Percentiles rank a stretch among this genome's conserved stretches.
Evolutionary conservation across 2,113 vertebrate species (phyloP).

Genomic region (Eptesicus fuscus): DNA sequence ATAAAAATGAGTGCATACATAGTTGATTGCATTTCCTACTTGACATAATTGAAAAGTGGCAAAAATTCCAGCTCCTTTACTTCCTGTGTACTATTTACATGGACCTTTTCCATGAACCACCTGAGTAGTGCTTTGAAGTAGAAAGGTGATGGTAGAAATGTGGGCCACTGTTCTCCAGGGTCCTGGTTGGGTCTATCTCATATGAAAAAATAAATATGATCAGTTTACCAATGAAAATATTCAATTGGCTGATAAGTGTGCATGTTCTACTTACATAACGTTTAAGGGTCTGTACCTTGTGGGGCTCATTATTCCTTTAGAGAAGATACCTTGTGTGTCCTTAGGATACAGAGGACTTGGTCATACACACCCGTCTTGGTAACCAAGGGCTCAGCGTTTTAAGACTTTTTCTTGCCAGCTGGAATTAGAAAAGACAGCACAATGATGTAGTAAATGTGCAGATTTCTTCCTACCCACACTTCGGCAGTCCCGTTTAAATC

Average conservation of each 20-base stretch:
- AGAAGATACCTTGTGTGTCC: background rate
- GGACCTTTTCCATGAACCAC: background rate
- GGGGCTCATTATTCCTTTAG: background rate
- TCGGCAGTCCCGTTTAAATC: background rate
- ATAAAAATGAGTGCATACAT: background rate
- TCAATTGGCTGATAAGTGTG: background rate
- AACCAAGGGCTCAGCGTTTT: background rate
- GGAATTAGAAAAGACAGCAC: background rate
- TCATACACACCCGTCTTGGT: background rate
- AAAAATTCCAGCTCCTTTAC: background rate
- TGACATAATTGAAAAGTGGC: background rate
- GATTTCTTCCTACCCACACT: background rate
- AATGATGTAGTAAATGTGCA: background rate
- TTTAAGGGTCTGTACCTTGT: background rate
- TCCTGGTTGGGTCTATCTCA: background rate
- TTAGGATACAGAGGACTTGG: background rate
- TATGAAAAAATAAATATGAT: background rate
- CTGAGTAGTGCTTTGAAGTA: background rate
- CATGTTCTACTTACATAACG: background rate
- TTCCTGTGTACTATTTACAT: background rate
- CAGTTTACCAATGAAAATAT: background rate
- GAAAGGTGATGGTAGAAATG: background rate
- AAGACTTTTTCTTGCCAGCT: background rate
- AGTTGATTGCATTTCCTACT: background rate
- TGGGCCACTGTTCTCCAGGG: background rate